These are phyloP conservation scores for Eretmocerus hayati DNA, from an alignment of 2,888 invertebrate genomes.

Conservation along the genomic window DNA sequence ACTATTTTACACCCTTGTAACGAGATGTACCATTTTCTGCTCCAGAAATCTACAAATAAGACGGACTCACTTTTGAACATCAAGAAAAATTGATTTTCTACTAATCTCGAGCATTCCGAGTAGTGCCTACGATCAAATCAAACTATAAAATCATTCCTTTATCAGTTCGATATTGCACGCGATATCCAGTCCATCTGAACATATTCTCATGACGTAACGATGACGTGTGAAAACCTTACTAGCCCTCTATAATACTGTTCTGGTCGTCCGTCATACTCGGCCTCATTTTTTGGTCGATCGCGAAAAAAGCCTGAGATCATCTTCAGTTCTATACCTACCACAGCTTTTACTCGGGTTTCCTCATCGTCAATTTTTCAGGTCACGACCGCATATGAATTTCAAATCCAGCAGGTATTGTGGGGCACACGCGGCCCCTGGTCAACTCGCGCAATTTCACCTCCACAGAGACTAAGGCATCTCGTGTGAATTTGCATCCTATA, in stretches of 20 bases:
- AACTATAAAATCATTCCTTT: too few relatives aligned
- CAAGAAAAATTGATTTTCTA: too few relatives aligned
- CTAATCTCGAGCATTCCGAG: too few relatives aligned
- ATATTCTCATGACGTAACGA: background rate
- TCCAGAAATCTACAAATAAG: too few relatives aligned
- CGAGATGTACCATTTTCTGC: too few relatives aligned
- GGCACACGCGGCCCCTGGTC: conserved; percentile 26
- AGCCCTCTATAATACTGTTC: background rate
- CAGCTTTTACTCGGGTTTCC: background rate
- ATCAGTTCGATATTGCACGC: background rate
- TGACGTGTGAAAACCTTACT: background rate
- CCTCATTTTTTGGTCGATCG: conserved; percentile 12
- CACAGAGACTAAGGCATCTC: too few relatives aligned
- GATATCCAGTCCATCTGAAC: background rate
- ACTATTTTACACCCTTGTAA: too few relatives aligned
- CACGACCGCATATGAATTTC: conserved; percentile 44
- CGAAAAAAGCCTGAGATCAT: conserved; percentile 39
- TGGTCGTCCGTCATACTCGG: conserved; percentile 3
- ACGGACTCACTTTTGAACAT: too few relatives aligned
- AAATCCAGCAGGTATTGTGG: conserved; percentile 29
- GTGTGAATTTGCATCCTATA: too few relatives aligned
- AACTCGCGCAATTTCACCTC: too few relatives aligned
- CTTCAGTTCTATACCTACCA: background rate
- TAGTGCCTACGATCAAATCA: too few relatives aligned
- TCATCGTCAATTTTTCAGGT: conserved; percentile 41